phyloP scores from a whole-genome alignment of 2,888 invertebrate genomes.

The Metallyticus violacea region DNA sequence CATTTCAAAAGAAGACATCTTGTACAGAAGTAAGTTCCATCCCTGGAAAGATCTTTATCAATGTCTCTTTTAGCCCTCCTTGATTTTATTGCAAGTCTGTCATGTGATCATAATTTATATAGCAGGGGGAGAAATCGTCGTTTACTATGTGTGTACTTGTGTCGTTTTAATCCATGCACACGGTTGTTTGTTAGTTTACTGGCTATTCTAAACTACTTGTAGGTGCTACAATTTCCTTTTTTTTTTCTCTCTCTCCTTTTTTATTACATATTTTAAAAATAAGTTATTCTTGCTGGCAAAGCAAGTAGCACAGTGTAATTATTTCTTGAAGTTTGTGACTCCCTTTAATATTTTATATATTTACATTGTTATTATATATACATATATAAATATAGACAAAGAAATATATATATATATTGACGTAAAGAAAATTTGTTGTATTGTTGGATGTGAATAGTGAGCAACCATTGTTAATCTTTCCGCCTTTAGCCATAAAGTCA shows the following conservation, averaged over 20 bases:
- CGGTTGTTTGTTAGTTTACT: background rate
- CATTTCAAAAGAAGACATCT: background rate
- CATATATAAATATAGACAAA: conserved; percentile 37
- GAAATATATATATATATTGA: conserved; percentile 33
- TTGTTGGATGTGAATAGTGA: conserved; percentile 24
- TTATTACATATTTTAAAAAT: conserved; percentile 21
- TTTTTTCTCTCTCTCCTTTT: background rate
- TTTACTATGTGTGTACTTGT: conserved; percentile 1
- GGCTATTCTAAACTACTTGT: conserved; percentile 16
- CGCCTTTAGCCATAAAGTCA: conserved; percentile 21
- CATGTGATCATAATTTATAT: background rate
- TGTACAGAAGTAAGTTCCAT: background rate
- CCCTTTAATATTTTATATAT: conserved; percentile 35
- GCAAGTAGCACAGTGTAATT: conserved; percentile 30
- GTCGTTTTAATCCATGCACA: conserved; percentile 7
- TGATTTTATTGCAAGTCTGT: background rate
- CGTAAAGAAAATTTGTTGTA: conserved; percentile 33
- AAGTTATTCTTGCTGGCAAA: conserved; percentile 28
- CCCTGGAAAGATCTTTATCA: background rate
- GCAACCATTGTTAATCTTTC: conserved; percentile 9
- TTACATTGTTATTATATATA: conserved; percentile 33
- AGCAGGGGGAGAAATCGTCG: background rate
- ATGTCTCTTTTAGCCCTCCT: background rate
- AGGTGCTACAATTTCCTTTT: conserved; percentile 24
- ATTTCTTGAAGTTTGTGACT: conserved; percentile 28